Base-by-base conservation (phyloP, 2,797 vertebrate species). In the Octomys mimax region DNA sequence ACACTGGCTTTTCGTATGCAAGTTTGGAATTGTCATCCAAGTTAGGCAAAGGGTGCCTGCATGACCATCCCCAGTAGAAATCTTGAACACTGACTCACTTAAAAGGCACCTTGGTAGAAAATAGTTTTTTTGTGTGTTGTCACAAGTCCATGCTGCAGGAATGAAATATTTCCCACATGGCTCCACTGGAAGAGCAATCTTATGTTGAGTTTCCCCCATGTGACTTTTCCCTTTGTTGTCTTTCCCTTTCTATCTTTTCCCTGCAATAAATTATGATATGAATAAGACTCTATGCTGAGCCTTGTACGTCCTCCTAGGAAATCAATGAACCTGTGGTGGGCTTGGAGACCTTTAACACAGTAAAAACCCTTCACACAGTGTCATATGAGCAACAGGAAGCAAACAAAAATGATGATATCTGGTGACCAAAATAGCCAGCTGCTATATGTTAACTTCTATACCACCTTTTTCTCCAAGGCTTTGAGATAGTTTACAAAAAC, bases 401-500 rank as follows among this genome's bases (percentile, higher is more conserved):
- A 46, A 94, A 75, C 8, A 52, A 77, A 89, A 89, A 68, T 87
- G 24, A 10, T 77, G 71, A 42, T 31, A 81, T 87, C 52, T 77
- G 42, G 49, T 94, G 57, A 85, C 13, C 36, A 75, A 71, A 87
- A 22, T 28, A 89, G 83, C n/a, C 16, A 87, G 26, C 46, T 90
- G 21, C 19, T 89, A 83, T 14, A 42, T 94, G 46, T 81, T 75
- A n/a, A 42, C 89, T 87, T 95, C 16, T 57, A 71, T 75, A 57
- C 70, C 64, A 21, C 19, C 82, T 92, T 68, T 81, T 68, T 12
- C 42, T 81, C 77, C 89, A 66, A 94, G 54, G 3, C 62, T 96
- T 84, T 86, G 77, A 82, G 54, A 57, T n/a, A 92, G 31, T 46
- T 93, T 78, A 81, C 8, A 33, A 49, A n/a, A 95, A 92, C n/a